Base-by-base conservation (phyloP, 2,113 vertebrate genomes). In the Polyodon spathula region DNA sequence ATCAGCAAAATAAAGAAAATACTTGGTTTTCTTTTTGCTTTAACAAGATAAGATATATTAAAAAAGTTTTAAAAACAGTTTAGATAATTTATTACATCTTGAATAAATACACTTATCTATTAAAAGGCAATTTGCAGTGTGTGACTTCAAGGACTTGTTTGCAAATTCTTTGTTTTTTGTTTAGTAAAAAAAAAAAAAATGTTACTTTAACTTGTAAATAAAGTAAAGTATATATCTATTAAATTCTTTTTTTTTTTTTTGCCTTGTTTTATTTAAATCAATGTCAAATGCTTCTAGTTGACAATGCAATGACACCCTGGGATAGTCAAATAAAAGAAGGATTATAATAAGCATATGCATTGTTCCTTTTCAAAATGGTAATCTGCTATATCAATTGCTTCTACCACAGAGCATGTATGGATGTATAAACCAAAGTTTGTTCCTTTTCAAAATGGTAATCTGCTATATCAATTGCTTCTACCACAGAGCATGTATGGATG, bases 361-460 rank as follows among this genome's bases (percentile, higher is more conserved):
- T 86, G 84, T 84, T 74, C 83, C 78, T 68, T 81, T 86, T 89
- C 80, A 91, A 90, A 92, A 90, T 93, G 90, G 88, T 94, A 92
- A 95, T 95, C 87, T 81, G 86, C 71, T 81, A 76, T 88, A 92
- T 93, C 89, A 83, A 77, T 88, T 88, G 84, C 84, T 86, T 83
- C 75, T 84, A 77, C 78, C 81, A 72, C 80, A 78, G 78, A 80
- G 82, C 82, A 81, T 80, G 77, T 78, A 85, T 80, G 84, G 83
- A 80, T 84, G 71, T 65, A 65, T 67, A n/a, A n/a, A n/a, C n/a
- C n/a, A n/a, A n/a, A n/a, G n/a, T n/a, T 63, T 86, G 84, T 84
- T 74, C 83, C 78, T 68, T 81, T 86, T 89, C 80, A 91, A 90
- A 92, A 90, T 93, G 90, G 88, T 94, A 92, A 95, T 95, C 87